phyloP scores from a whole-genome alignment of 2,888 invertebrate genomes.

The Tribolium freemani region DNA sequence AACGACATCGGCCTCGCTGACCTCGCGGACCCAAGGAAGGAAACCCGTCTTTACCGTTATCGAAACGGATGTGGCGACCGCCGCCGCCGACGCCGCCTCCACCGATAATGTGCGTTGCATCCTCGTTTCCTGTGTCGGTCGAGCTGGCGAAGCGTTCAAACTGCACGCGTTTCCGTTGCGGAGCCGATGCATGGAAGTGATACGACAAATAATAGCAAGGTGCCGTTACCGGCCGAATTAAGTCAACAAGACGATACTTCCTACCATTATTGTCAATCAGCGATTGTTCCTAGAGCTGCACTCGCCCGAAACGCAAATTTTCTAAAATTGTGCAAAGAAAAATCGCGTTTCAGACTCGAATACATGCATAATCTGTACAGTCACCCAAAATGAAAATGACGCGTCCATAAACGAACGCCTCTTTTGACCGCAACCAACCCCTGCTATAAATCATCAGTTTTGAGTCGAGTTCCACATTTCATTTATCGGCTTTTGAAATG shows the following conservation, averaged over 20 bases:
- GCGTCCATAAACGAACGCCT: too few species aligned
- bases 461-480: too few species aligned
- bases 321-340: too few species aligned
- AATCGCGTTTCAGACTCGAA: too few species aligned
- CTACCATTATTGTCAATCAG: constrained; percentile 20
- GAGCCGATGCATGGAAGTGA: constrained; percentile 25
- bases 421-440: too few species aligned
- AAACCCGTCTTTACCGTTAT: constrained; percentile 55
- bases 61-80: constrained; percentile 45
- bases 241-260: constrained; percentile 21
- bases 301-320: neutral
- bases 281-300: neutral
- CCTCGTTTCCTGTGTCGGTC: constrained; percentile 8
- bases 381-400: too few species aligned
- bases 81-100: constrained; percentile 12
- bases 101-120: constrained; percentile 15
- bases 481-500: too few species aligned
- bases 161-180: constrained; percentile 21
- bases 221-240: constrained; percentile 19
- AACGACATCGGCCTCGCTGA: constrained; percentile 49
- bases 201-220: constrained; percentile 6
- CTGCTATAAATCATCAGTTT: too few species aligned
- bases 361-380: neutral
- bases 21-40: constrained; percentile 52
- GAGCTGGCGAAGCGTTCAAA: neutral